Evolutionary conservation across 2,113 vertebrate genomes (phyloP).

Genomic region (Tor tambroides): DNA sequence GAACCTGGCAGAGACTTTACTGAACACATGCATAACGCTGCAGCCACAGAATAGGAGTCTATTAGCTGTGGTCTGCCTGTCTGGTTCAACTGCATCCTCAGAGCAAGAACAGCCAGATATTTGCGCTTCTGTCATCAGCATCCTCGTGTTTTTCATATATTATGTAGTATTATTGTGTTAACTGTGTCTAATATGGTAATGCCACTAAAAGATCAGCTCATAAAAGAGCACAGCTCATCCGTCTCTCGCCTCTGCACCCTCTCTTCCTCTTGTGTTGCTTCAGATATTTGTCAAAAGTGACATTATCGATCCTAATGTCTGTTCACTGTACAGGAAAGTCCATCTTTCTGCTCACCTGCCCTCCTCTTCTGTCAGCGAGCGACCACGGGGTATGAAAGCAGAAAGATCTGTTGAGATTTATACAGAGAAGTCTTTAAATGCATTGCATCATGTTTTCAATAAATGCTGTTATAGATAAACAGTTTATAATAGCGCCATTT

Average conservation of each 20-base stretch:
- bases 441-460: neutral
- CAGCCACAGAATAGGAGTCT: neutral
- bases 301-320: constrained; percentile 42
- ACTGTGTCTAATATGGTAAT: neutral
- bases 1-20: neutral
- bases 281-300: constrained; percentile 44
- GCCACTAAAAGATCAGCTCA: constrained; percentile 1
- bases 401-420: neutral
- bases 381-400: neutral
- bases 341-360: neutral
- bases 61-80: neutral
- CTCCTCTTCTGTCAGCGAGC: neutral
- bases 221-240: neutral
- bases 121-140: neutral
- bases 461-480: neutral
- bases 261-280: constrained; percentile 2
- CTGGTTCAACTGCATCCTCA: too few species aligned
- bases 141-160: neutral
- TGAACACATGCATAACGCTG: neutral
- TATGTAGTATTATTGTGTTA: neutral
- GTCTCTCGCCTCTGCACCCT: neutral
- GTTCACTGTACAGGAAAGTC: neutral
- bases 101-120: neutral
- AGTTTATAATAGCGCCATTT: neutral
- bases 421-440: neutral